Percentiles rank a stretch among this genome's conserved stretches.
phyloP scores from a whole-genome alignment of 2,797 vertebrate species.

The Denticeps clupeoides region DNA sequence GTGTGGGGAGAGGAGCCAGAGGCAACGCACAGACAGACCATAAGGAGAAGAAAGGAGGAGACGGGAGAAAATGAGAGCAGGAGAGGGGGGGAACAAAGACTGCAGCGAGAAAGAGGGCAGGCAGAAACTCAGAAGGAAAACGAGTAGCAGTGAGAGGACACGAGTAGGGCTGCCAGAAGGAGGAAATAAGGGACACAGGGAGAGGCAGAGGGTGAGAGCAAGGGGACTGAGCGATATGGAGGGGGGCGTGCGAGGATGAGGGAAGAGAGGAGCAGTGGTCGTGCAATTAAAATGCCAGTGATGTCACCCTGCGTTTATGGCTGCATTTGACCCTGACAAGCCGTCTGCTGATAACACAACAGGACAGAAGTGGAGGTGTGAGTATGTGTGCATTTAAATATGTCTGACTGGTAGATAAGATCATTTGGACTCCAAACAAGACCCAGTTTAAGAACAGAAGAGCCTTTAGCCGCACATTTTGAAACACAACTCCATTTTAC shows the following conservation, averaged over 20 bases:
- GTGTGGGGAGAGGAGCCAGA: conserved; percentile 15
- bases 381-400: conserved; percentile 1
- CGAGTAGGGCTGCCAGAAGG: neutral
- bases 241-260: neutral
- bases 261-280: conserved; percentile 10
- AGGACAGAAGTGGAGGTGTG: neutral
- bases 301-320: conserved; percentile 21
- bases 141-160: neutral
- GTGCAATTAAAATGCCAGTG: conserved; percentile 27
- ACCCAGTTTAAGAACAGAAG: too few relatives aligned
- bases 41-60: neutral
- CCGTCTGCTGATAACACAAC: conserved; percentile 10
- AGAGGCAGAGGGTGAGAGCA: neutral
- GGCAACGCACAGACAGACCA: neutral
- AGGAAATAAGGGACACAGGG: conserved; percentile 6
- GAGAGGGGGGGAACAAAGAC: neutral
- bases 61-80: neutral
- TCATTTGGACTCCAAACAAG: too few relatives aligned
- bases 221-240: neutral
- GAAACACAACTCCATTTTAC: conserved; percentile 9
- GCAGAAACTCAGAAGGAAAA: neutral
- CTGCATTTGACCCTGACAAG: conserved; percentile 12
- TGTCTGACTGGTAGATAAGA: too few relatives aligned
- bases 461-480: too few relatives aligned
- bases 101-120: neutral